Conservation (phyloP, 2,113 vertebrate genomes). For the Lutjanus erythropterus region DNA sequence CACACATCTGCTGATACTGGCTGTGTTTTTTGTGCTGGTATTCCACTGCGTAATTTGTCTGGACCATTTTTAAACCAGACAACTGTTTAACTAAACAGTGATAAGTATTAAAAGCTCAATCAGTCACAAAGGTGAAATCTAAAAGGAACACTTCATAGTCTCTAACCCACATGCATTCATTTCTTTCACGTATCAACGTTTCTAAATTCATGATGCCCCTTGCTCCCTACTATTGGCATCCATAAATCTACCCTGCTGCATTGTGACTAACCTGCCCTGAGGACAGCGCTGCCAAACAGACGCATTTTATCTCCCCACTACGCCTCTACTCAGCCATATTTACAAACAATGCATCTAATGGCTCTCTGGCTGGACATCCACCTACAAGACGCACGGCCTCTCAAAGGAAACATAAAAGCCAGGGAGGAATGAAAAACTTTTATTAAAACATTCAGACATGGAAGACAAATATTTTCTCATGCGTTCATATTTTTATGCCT, state of each 20-base stretch:
- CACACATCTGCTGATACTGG: constrained; percentile 15
- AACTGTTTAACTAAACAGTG: constrained; percentile 29
- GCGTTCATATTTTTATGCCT: neutral
- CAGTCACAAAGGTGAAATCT: constrained; percentile 43
- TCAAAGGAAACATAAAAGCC: constrained; percentile 50
- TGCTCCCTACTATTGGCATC: constrained; percentile 54
- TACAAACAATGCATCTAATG: constrained; percentile 72
- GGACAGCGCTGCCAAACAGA: constrained; percentile 62
- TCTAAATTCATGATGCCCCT: constrained; percentile 53
- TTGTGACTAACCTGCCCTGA: constrained; percentile 68
- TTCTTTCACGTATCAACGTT: constrained; percentile 54
- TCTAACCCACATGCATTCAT: constrained; percentile 30
- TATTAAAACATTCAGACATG: constrained; percentile 33
- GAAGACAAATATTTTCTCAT: constrained; percentile 28
- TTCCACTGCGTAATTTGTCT: constrained; percentile 12
- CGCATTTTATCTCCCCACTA: constrained; percentile 66
- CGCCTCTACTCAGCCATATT: constrained; percentile 60
- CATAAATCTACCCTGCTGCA: constrained; percentile 71
- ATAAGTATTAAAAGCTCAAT: constrained; percentile 47
- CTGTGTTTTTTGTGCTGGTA: constrained; percentile 15
- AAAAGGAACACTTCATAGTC: constrained; percentile 24
- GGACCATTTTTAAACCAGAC: constrained; percentile 10
- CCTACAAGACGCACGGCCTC: constrained; percentile 45
- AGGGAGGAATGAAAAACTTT: constrained; percentile 42
- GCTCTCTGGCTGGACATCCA: constrained; percentile 62